Percentiles rank a stretch among this genome's conserved stretches.
phyloP scores from a whole-genome alignment of 2,888 invertebrate species.

The Unio delphinus region DNA sequence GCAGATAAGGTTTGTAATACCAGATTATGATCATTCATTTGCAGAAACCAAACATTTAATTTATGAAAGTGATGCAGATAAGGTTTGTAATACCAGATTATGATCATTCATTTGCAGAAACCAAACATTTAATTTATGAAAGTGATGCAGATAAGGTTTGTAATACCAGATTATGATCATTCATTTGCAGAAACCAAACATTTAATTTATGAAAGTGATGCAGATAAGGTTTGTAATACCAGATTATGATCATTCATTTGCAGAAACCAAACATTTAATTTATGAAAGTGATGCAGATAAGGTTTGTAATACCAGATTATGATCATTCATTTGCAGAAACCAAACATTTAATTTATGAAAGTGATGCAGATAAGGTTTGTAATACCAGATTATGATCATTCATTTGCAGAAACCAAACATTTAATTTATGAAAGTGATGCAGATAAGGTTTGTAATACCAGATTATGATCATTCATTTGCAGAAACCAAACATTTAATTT shows the following conservation, averaged over 20 bases:
- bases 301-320: constrained; percentile 88
- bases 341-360: constrained; percentile 93
- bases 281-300: constrained; percentile 94
- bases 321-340: constrained; percentile 98
- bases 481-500: constrained; percentile 94
- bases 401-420: constrained; percentile 96
- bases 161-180: constrained; percentile 95
- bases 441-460: constrained; percentile 84
- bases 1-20: constrained; percentile 84
- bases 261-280: constrained; percentile 95
- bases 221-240: constrained; percentile 85
- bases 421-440: constrained; percentile 94
- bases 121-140: constrained; percentile 94
- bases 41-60: constrained; percentile 96
- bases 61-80: constrained; percentile 92
- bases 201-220: constrained; percentile 93
- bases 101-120: constrained; percentile 97
- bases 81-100: constrained; percentile 90
- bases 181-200: constrained; percentile 97
- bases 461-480: constrained; percentile 98
- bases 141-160: constrained; percentile 90
- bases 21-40: constrained; percentile 96
- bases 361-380: constrained; percentile 90
- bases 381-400: constrained; percentile 96
- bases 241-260: constrained; percentile 97